phyloP scores from a whole-genome alignment of 2,113 vertebrate species.

The Melospiza georgiana region DNA sequence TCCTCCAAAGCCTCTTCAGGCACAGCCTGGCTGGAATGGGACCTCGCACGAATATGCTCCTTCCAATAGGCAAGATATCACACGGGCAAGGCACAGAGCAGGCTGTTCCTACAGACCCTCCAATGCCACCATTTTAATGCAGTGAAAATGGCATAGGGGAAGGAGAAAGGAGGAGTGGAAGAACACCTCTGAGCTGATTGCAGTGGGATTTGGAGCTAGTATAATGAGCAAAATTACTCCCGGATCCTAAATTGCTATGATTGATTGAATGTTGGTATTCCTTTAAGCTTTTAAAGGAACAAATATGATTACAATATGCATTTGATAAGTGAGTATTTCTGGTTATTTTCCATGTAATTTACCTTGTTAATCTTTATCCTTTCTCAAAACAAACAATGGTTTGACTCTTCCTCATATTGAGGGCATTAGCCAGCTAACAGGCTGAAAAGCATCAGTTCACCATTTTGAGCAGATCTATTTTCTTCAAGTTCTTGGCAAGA shows the following conservation, averaged over 20 bases:
- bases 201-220: neutral
- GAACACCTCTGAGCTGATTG: neutral
- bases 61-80: neutral
- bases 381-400: neutral
- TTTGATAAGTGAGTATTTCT: neutral
- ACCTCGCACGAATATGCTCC: rapidly evolving
- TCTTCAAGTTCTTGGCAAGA: conserved; percentile 44
- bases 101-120: neutral
- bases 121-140: neutral
- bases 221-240: conserved; percentile 34
- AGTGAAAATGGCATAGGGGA: neutral
- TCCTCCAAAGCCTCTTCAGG: neutral
- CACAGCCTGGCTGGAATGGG: rapidly evolving
- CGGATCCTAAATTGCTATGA: neutral
- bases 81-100: rapidly evolving
- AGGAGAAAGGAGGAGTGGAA: neutral
- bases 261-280: conserved; percentile 46
- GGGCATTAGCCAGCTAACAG: conserved; percentile 35
- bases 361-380: conserved; percentile 42
- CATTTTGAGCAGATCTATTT: conserved; percentile 44
- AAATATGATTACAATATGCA: neutral
- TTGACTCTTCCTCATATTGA: conserved; percentile 32
- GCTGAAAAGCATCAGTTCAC: conserved; percentile 33
- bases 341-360: conserved; percentile 28
- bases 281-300: conserved; percentile 50